These are phyloP conservation scores for Stratiolaelaps scimitus DNA, from an alignment of 1,140 invertebrate species.

Conservation along the genomic window DNA sequence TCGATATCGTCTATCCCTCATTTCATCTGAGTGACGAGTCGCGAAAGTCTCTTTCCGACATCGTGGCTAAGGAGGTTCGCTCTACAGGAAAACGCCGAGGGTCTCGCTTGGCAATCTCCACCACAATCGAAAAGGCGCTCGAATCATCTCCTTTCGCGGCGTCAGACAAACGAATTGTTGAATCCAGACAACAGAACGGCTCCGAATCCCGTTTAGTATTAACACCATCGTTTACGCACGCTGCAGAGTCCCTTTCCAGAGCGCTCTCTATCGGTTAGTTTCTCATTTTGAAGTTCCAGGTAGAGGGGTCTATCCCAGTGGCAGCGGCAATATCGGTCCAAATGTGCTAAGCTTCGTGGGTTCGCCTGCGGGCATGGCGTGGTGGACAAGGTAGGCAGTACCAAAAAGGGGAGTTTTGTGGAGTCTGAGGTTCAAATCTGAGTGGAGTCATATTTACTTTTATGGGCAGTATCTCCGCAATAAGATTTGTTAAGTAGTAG, in stretches of 20 bases:
- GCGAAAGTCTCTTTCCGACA: background rate
- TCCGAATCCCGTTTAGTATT: background rate
- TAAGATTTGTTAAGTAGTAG: too few relatives aligned
- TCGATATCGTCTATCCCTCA: background rate
- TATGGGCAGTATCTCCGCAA: too few relatives aligned
- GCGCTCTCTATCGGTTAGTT: conserved; percentile 11
- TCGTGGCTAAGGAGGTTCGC: background rate
- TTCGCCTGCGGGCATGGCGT: too few relatives aligned
- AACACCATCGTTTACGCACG: background rate
- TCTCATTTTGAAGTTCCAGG: too few relatives aligned
- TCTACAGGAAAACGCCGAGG: background rate
- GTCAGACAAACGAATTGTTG: too few relatives aligned
- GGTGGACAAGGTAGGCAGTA: too few relatives aligned
- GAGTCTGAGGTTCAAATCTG: too few relatives aligned
- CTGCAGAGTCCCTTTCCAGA: background rate
- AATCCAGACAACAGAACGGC: background rate
- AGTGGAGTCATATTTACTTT: too few relatives aligned
- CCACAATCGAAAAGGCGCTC: background rate
- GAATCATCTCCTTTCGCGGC: background rate
- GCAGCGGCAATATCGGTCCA: too few relatives aligned
- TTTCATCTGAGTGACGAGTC: conserved; percentile 19
- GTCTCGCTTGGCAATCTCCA: background rate
- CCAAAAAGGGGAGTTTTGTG: too few relatives aligned
- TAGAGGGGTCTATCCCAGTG: too few relatives aligned
- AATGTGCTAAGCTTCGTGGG: too few relatives aligned